These are phyloP conservation scores for Microtus richardsoni DNA, from an alignment of 2,113 vertebrate species.

Conservation along the genomic window DNA sequence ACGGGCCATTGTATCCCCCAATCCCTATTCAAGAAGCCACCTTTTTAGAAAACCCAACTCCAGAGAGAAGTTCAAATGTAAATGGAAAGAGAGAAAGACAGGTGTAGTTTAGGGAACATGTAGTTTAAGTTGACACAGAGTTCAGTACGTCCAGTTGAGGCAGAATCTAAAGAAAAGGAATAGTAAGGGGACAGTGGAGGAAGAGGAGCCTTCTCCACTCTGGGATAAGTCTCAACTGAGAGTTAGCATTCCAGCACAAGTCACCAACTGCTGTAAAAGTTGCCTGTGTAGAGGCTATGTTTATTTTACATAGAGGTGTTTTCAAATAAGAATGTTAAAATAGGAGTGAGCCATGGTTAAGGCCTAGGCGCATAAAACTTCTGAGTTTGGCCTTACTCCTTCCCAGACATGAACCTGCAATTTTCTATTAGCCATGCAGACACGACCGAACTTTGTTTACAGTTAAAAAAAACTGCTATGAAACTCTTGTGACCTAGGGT, in stretches of 20 bases:
- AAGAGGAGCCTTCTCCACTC: background rate
- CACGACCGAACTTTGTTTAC: background rate
- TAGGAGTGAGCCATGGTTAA: background rate
- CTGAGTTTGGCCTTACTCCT: background rate
- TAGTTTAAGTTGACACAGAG: background rate
- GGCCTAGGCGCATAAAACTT: background rate
- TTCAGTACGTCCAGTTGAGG: background rate
- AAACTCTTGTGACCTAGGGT: background rate
- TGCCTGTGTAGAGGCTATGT: background rate
- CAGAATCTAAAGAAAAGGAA: background rate
- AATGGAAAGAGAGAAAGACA: background rate
- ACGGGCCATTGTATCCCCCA: background rate
- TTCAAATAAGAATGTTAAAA: background rate
- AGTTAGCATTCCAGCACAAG: background rate
- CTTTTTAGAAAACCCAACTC: background rate
- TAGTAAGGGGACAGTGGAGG: background rate
- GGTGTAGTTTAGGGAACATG: background rate
- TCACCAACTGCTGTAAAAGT: background rate
- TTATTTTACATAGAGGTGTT: background rate
- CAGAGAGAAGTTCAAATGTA: background rate
- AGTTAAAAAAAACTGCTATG: background rate
- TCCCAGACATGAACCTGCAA: background rate
- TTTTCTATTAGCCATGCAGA: background rate
- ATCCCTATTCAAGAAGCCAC: background rate
- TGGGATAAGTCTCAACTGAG: background rate